Evolutionary conservation across 2,113 vertebrate species (phyloP), one percentile per base, ranked within the genome.

Genomic region (Thryonomys swinderianus): DNA sequence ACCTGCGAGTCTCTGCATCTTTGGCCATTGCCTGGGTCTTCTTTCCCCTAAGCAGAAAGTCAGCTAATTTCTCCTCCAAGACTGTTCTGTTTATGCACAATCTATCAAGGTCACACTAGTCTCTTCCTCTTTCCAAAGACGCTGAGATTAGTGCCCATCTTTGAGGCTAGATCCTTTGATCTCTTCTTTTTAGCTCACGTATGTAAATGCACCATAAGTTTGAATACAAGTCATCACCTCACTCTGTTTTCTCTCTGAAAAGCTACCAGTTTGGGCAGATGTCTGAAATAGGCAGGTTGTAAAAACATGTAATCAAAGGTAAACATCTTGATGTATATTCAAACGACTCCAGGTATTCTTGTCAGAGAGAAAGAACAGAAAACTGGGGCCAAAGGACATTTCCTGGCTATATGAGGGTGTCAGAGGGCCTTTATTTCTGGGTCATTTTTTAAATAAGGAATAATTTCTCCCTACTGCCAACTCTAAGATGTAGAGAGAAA

Each of bases 291-390:
- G 87, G 96, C 89, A 97, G 42, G 7, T 76, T 97, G 85, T 97
- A 97, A 98, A 98, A 91, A 97, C 96, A 90, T 98, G 62, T 97
- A 96, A 98, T 97, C 91, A 97, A 97, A 97, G 32, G 40, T 76
- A 84, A 98, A 94, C 94, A 96, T 96, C 92, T 93, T 90, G 94
- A 76, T 62, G 34, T 74, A 84, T 95, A 96, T 96, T 97, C 73
- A 96, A 98, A 85, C 96, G 97, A 96, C 66, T 97, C 74, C 42
- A 95, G 94, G 96, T 97, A 96, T 71, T 94, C 91, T 98, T 98
- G 96, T 95, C 87, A 88, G 95, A 98, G 93, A 97, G 88, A 96
- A 91, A 96, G 87, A 89, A 93, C 23, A 97, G 96, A 92, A 95
- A 97, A 86, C 88, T 95, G 91, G 97, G 97, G 94, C 85, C 80